Base-by-base conservation (phyloP, 2,113 vertebrate species). In the Ciconia boyciana region DNA sequence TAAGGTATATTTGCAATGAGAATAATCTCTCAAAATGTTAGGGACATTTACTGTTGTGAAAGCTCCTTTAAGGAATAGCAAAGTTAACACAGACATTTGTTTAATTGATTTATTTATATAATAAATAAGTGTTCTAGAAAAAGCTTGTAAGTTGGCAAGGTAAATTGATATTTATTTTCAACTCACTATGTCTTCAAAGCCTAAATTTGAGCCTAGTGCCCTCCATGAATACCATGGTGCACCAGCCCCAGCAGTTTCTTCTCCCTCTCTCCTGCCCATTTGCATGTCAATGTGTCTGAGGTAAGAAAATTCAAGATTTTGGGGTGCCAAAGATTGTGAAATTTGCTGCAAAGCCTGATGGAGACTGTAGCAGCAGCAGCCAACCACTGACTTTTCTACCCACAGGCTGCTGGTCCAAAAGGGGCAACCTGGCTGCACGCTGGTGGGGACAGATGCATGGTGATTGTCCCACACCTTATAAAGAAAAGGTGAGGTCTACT, bases 371-470 rank as follows among this genome's bases (percentile, higher is more conserved):
- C 15, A 49, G 34, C 26, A 43, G 31, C n/a, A 58, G 13, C 8
- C 3, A 12, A 36, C 10, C 21, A 22, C 21, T 57, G 58, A 55
- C 34, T 16, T 66, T 84, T 66, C 57, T 61, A 2, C 6, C 49
- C 41, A 24, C 5, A 10, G 57, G 10, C 26, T 89, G 9, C 39
- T 70, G 41, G 24, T 72, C 21, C 62, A 65, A 57, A 48, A 13
- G 18, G 22, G 8, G 3, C 2, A 51, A 25, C 22, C 6, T 46
- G 39, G 46, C 39, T 39, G 25, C 25, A 3, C 0, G 1, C 2
- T 26, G 31, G 12, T 0, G 5, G 16, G 22, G 9, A 9, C 16
- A n/a, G 69, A 22, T 9, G 13, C 5, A 1, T 10, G 32, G 13
- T 49, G 60, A 36, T 7, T 17, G 3, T 62, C 16, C 66, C 44